These are phyloP conservation scores for Sebastes taczanowskii DNA, from an alignment of 2,797 vertebrate species.

Conservation along the genomic window DNA sequence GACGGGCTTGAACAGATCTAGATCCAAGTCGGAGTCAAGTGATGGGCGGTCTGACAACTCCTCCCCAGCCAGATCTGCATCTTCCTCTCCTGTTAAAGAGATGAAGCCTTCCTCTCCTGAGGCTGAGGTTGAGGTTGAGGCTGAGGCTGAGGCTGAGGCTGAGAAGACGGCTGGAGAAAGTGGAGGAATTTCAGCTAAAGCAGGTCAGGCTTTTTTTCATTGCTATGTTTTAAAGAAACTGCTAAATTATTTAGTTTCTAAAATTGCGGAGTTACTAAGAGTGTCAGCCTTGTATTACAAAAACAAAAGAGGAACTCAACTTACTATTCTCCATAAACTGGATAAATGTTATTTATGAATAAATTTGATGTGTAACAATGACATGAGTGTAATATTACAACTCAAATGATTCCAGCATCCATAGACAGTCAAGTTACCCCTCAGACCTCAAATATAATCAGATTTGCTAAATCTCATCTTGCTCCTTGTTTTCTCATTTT, in stretches of 20 bases:
- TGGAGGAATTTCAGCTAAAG: constrained; percentile 24
- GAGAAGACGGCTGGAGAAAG: constrained; percentile 35
- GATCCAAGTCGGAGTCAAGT: constrained; percentile 78
- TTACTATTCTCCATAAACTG: neutral
- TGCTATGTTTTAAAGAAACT: neutral
- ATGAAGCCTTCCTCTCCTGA: constrained; percentile 26
- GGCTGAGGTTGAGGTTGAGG: constrained; percentile 34
- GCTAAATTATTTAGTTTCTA: neutral
- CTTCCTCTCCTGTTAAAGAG: constrained; percentile 71
- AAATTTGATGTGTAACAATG: neutral
- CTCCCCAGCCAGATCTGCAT: constrained; percentile 71
- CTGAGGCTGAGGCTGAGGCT: constrained; percentile 17
- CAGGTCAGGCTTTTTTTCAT: constrained; percentile 44
- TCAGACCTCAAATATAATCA: neutral
- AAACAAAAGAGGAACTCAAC: neutral
- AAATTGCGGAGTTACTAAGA: neutral
- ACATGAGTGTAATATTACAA: neutral
- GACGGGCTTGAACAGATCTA: constrained; percentile 56
- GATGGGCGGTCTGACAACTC: constrained; percentile 67
- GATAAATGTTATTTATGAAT: neutral
- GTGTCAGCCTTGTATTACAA: neutral
- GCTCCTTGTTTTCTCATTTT: neutral
- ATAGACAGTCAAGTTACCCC: neutral
- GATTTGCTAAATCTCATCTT: neutral
- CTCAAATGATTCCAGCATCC: neutral